Evolutionary conservation across 2,113 vertebrate genomes (phyloP), one percentile per base, ranked within the genome.

Genomic region (Poeciliopsis occidentalis): DNA sequence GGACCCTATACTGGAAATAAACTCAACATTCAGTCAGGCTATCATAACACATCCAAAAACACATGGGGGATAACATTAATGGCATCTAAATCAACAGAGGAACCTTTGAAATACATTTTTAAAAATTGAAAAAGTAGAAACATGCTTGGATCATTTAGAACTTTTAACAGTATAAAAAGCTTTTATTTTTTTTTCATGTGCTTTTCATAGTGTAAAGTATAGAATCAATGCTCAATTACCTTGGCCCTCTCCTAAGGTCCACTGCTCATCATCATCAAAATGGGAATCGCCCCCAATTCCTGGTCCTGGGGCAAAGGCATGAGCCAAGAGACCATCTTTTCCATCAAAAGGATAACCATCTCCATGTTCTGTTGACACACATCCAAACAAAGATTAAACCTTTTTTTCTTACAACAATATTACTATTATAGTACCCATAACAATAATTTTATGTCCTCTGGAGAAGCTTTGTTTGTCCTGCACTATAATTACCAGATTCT

Each of bases 261-360:
- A 99, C 75, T 98, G 95, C 75, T 99, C 98, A 82, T 99, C 98
- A 32, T 99, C 98, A 41, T 99, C 98, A 84, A 99, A 99, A 82
- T 99, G 98, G 51, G 98, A 99, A 87, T 99, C 98, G 66, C 98
- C 98, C 27, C 98, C 98, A 62, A 97, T 96, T 4, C 97, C 97
- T 64, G 95, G 90, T 54, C 97, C 97, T 0, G 98, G 98, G 29
- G 98, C 98, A 12, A 99, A 99, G 19, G 98, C 98, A 0, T 99
- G 98, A 89, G 98, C 98, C 92, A 99, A 90, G 34, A 99, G 97
- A 13, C 98, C 98, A 0, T 99, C 98, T 78, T 99, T 99, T 62
- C 98, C 98, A 75, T 99, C 98, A 3, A 99, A 99, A 13, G 98
- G 97, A 83, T 99, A 99, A 29, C 98, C 98, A 51, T 99, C 98